Evolutionary conservation across 2,113 vertebrate genomes (phyloP).

Genomic region (Silurus glanis): DNA sequence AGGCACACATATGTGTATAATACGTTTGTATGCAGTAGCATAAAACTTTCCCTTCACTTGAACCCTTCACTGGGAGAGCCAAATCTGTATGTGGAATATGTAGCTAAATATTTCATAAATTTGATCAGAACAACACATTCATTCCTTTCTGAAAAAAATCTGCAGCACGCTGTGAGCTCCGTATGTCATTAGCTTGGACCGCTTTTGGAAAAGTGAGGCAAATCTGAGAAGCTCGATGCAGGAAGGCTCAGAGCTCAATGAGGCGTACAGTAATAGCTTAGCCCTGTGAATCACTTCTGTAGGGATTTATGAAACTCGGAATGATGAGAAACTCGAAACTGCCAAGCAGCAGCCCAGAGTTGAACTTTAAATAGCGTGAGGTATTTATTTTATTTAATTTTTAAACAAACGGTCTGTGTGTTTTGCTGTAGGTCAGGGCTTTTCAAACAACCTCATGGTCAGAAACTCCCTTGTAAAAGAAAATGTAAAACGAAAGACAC

Average conservation of each 20-base stretch:
- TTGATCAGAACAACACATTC: not conserved
- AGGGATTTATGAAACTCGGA: constrained; percentile 26
- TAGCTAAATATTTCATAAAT: not conserved
- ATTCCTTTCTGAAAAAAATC: not conserved
- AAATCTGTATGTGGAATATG: not conserved
- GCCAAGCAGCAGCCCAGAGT: not conserved
- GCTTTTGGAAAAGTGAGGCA: constrained; percentile 32
- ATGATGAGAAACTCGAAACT: not conserved
- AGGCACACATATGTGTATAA: too few relatives aligned
- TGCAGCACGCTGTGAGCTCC: constrained; percentile 27
- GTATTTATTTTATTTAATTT: not conserved
- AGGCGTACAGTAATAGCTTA: constrained; percentile 21
- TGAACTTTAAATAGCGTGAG: not conserved
- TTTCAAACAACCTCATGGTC: not conserved
- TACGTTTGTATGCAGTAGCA: too few relatives aligned
- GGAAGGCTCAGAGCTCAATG: constrained; percentile 27
- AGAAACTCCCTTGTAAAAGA: too few relatives aligned
- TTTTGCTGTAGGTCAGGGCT: not conserved
- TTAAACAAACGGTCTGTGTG: not conserved
- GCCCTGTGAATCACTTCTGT: constrained; percentile 3
- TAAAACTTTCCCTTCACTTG: too few relatives aligned
- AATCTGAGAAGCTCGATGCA: not conserved
- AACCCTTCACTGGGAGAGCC: too few relatives aligned
- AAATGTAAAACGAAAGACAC: not conserved
- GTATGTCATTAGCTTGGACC: constrained; percentile 33